Conservation (phyloP, 2,113 vertebrate species). For the Elachura formosa region DNA sequence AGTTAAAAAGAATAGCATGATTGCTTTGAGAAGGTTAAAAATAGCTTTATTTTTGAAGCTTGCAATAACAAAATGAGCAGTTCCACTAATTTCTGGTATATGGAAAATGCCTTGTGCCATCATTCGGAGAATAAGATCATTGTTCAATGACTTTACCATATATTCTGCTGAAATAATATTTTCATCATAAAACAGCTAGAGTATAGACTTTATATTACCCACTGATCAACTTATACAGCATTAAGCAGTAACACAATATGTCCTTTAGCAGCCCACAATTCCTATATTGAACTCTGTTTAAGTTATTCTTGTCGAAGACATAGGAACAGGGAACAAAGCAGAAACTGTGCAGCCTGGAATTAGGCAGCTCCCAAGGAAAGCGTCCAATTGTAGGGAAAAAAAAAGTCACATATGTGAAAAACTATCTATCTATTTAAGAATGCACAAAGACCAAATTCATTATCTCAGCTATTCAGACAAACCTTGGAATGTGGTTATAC, state of each 20-base stretch:
- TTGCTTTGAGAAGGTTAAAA: conserved; percentile 19
- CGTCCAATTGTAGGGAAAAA: conserved; percentile 29
- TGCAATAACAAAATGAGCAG: conserved; percentile 21
- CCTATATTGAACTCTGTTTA: conserved; percentile 33
- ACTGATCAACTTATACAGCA: conserved; percentile 37
- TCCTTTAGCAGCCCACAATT: conserved; percentile 52
- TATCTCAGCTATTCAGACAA: conserved; percentile 68
- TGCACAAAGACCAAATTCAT: conserved; percentile 67
- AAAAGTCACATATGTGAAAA: conserved; percentile 54
- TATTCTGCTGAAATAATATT: conserved; percentile 45
- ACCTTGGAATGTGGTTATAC: conserved; percentile 67
- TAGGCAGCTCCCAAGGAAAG: conserved; percentile 54
- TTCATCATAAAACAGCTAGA: conserved; percentile 46
- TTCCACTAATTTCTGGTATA: conserved; percentile 9
- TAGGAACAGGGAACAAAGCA: conserved; percentile 48
- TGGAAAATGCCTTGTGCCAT: conserved; percentile 31
- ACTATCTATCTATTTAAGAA: conserved; percentile 64
- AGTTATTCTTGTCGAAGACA: conserved; percentile 46
- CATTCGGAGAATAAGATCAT: conserved; percentile 27
- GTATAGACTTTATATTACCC: conserved; percentile 27
- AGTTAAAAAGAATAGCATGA: background rate
- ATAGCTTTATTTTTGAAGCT: conserved; percentile 2
- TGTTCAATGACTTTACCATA: conserved; percentile 50
- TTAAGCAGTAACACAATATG: conserved; percentile 48
- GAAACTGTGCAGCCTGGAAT: conserved; percentile 50